phyloP scores from a whole-genome alignment of 2,797 vertebrate genomes.

The Semotilus atromaculatus region DNA sequence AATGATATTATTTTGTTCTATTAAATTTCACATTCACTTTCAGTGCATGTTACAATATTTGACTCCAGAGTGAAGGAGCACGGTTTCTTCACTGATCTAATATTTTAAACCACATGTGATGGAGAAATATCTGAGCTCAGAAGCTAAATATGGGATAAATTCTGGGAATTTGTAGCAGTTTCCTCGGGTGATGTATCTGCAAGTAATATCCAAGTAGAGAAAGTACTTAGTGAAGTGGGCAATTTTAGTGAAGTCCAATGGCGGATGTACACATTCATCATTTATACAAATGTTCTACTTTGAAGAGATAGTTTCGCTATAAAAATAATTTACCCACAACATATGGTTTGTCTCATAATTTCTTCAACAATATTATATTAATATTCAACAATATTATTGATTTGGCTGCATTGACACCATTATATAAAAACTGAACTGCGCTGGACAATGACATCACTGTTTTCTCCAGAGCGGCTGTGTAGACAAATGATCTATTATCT shows the following conservation, averaged over 20 bases:
- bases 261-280: conserved; percentile 60
- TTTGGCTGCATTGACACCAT: too few species aligned
- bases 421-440: too few species aligned
- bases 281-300: conserved; percentile 32
- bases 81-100: conserved; percentile 50
- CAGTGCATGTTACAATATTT: conserved; percentile 57
- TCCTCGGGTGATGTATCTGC: conserved; percentile 60
- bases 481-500: too few species aligned
- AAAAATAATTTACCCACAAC: background rate
- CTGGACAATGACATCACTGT: too few species aligned
- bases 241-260: background rate
- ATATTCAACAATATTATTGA: too few species aligned
- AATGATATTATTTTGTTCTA: conserved; percentile 59
- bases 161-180: conserved; percentile 58
- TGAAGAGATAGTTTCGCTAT: background rate
- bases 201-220: conserved; percentile 69
- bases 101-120: conserved; percentile 59
- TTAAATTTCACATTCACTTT: conserved; percentile 58
- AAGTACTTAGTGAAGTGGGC: conserved; percentile 70
- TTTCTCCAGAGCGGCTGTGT: too few species aligned
- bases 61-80: conserved; percentile 43
- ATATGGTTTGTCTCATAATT: background rate
- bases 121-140: background rate
- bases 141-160: conserved; percentile 65
- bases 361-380: too few species aligned